Percentiles rank a stretch among this genome's conserved stretches.
These are phyloP conservation scores for Melanargia galathea DNA, from an alignment of 2,888 invertebrate genomes.

Conservation along the genomic window DNA sequence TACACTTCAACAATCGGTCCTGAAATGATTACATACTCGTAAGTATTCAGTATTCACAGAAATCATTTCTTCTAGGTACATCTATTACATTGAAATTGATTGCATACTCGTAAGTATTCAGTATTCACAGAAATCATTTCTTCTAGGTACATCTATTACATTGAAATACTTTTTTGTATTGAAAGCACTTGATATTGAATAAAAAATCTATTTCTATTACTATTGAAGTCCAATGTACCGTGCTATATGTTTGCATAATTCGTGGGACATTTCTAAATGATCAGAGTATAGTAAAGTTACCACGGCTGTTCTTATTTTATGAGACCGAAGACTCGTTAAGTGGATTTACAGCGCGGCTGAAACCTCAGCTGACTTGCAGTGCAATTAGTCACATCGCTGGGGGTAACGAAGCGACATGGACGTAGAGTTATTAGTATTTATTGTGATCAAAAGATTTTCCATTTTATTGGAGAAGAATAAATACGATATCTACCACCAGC, in stretches of 20 bases:
- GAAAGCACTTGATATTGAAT: no score
- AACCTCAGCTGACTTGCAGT: constrained; percentile 12
- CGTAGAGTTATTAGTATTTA: background rate
- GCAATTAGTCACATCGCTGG: constrained; percentile 15
- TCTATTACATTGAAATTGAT: no score
- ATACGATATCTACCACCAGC: background rate
- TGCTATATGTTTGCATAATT: background rate
- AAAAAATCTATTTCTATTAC: no score
- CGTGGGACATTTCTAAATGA: background rate
- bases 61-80: no score
- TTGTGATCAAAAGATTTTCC: background rate
- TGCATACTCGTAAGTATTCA: no score
- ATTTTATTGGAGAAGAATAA: background rate
- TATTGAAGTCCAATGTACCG: background rate
- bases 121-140: no score
- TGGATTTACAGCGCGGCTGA: constrained; percentile 17
- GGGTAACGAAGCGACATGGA: constrained; percentile 1
- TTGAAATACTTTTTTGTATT: no score
- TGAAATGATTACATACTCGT: no score
- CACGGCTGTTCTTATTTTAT: constrained; percentile 12
- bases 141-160: no score
- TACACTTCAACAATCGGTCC: no score
- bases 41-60: no score
- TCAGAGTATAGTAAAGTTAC: background rate
- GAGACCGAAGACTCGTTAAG: constrained; percentile 13